These are phyloP conservation scores for Lithobates pipiens DNA, from an alignment of 2,797 vertebrate genomes.

Conservation along the genomic window DNA sequence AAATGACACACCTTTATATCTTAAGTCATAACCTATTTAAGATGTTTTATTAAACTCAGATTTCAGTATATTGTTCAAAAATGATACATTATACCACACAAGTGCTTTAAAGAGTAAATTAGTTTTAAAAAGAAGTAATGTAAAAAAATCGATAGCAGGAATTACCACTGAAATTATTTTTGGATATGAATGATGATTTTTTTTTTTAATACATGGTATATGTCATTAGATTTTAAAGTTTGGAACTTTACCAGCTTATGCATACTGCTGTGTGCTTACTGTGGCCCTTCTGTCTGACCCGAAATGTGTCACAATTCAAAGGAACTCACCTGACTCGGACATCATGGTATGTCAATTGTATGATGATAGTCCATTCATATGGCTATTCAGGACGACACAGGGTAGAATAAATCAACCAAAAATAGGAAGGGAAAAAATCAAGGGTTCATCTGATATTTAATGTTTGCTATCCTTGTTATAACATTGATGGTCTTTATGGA, in stretches of 20 bases:
- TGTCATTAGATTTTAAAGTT: background rate
- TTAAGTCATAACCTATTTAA: background rate
- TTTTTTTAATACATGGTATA: background rate
- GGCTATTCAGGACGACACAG: no score
- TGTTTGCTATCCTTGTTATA: background rate
- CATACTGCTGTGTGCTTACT: no score
- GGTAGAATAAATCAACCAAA: no score
- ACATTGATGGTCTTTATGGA: background rate
- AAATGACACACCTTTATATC: background rate
- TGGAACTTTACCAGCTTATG: no score
- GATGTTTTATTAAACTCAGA: background rate
- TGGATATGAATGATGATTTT: background rate
- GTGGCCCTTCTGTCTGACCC: background rate
- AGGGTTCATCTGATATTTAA: background rate
- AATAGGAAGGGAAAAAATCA: no score
- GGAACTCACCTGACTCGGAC: background rate
- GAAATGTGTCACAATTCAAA: background rate
- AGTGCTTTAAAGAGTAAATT: background rate
- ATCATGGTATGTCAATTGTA: no score
- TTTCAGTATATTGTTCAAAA: background rate
- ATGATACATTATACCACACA: background rate
- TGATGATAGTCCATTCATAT: background rate
- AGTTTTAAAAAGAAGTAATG: no score
- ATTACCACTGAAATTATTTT: background rate
- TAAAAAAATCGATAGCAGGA: background rate